Conservation (phyloP, 2,113 vertebrate species). For the Pterophyllum scalare region DNA sequence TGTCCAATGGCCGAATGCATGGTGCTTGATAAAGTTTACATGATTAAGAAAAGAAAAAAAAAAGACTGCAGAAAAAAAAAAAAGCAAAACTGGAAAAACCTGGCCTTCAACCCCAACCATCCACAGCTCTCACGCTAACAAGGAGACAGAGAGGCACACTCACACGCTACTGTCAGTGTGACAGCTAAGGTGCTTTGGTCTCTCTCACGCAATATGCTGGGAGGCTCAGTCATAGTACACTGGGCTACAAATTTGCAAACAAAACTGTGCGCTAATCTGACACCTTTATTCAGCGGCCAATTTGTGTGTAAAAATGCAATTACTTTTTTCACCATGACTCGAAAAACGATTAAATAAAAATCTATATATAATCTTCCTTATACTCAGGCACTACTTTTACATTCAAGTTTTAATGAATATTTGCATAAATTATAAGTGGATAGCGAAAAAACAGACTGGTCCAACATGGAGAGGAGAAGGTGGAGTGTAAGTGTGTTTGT, state of each 20-base stretch:
- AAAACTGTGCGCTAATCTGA: conserved; percentile 2
- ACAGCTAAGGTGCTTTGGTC: conserved; percentile 65
- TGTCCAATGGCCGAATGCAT: conserved; percentile 17
- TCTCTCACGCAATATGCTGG: conserved; percentile 73
- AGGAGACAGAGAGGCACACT: conserved; percentile 72
- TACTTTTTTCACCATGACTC: background rate
- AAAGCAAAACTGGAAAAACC: conserved; percentile 84
- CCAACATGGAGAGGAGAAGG: background rate
- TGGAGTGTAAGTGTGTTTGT: background rate
- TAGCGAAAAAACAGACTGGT: background rate
- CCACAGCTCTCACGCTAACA: conserved; percentile 83
- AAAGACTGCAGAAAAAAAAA: conserved; percentile 64
- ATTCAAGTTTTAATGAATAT: background rate
- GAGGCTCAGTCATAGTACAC: conserved; percentile 45
- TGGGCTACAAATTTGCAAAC: conserved; percentile 5
- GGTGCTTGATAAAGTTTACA: too few relatives aligned
- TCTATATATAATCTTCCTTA: too few relatives aligned
- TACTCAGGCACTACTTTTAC: background rate
- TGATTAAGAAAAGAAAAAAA: conserved; percentile 57
- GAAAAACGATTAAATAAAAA: background rate
- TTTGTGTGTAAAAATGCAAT: background rate
- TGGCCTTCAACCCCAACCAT: conserved; percentile 79
- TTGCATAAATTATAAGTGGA: background rate
- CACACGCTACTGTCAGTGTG: conserved; percentile 81
- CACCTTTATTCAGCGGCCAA: background rate